These are phyloP conservation scores for Baronia brevicornis DNA, from an alignment of 2,888 invertebrate species.

Conservation along the genomic window DNA sequence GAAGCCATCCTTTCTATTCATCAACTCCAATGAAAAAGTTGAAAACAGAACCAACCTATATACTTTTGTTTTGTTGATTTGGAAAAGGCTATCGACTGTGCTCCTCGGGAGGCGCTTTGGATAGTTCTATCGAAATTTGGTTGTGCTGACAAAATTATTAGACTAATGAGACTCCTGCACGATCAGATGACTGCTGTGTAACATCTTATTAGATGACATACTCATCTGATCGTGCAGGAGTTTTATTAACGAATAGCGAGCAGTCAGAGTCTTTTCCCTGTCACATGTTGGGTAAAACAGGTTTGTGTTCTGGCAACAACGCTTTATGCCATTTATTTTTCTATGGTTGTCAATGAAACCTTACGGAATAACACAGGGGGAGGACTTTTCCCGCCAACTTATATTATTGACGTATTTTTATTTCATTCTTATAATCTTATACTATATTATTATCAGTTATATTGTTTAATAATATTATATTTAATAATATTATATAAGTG, in stretches of 20 bases:
- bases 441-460: no score
- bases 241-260: no score
- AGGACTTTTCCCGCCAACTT: no score
- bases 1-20: conserved; percentile 5
- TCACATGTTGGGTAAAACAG: conserved; percentile 4
- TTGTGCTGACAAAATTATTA: conserved; percentile 16
- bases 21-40: conserved; percentile 11
- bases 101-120: conserved; percentile 9
- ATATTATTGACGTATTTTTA: no score
- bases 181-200: conserved; percentile 12
- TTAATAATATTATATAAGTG: no score
- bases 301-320: conserved; percentile 4
- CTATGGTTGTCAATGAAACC: conserved; percentile 19
- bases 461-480: no score
- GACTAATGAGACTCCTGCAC: conserved; percentile 10
- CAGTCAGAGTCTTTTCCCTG: conserved; percentile 4
- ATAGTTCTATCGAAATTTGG: conserved; percentile 10
- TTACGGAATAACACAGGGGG: no score
- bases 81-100: conserved; percentile 8
- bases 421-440: no score
- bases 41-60: conserved; percentile 7
- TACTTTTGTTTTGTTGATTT: conserved; percentile 15
- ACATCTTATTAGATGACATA: no score
- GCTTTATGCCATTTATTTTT: conserved; percentile 1
- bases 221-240: no score